phyloP scores from a whole-genome alignment of 2,113 vertebrate genomes.

The Herpetotheres cachinnans region DNA sequence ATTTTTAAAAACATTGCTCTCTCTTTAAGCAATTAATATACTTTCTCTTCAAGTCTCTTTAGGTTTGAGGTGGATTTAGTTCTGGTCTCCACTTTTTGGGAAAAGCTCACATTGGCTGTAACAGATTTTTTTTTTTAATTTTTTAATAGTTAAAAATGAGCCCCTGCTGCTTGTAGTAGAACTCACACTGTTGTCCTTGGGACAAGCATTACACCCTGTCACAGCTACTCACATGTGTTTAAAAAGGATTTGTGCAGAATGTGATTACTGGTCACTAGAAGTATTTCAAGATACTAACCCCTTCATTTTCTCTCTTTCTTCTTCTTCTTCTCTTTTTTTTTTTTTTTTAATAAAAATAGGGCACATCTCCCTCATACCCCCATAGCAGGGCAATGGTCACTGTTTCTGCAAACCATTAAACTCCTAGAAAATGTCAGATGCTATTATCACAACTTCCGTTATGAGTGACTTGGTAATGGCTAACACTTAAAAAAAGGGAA shows the following conservation, averaged over 20 bases:
- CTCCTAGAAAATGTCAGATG: background rate
- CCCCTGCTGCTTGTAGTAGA: background rate
- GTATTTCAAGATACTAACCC: background rate
- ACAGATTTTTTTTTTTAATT: background rate
- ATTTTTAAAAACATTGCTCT: background rate
- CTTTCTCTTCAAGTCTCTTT: background rate
- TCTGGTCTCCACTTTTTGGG: background rate
- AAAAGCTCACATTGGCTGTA: background rate
- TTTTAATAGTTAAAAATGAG: background rate
- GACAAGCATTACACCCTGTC: background rate
- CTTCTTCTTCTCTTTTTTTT: background rate
- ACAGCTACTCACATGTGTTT: background rate
- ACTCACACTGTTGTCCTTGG: background rate
- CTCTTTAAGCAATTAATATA: background rate
- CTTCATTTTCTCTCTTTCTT: background rate
- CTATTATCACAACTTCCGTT: background rate
- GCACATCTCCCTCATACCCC: background rate
- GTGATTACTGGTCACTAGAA: background rate
- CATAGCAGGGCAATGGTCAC: background rate
- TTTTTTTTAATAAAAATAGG: background rate
- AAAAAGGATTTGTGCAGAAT: background rate
- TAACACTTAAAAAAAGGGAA: background rate
- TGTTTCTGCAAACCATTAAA: background rate
- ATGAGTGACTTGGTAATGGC: background rate
- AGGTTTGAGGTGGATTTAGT: background rate